These are phyloP conservation scores for Drosophila quasianomalipes DNA, from an alignment of 2,888 invertebrate species.

Conservation along the genomic window DNA sequence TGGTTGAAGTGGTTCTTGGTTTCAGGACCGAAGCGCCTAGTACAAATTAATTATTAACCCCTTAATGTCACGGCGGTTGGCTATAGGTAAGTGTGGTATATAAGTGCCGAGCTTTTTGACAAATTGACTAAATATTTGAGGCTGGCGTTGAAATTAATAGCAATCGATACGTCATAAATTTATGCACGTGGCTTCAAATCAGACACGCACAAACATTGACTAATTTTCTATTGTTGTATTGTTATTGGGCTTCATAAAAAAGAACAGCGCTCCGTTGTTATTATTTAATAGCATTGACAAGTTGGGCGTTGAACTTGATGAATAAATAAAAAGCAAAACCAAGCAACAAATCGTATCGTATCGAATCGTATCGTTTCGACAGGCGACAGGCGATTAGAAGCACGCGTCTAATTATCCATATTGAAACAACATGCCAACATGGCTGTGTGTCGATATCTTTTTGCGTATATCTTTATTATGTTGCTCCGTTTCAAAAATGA, in stretches of 20 bases:
- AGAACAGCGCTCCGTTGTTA: constrained; percentile 25
- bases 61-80: constrained; percentile 22
- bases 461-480: constrained; percentile 34
- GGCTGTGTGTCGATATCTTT: constrained; percentile 24
- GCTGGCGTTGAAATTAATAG: constrained; percentile 74
- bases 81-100: constrained; percentile 7
- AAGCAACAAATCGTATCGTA: constrained; percentile 25
- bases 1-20: constrained; percentile 31
- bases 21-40: constrained; percentile 17
- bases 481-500: constrained; percentile 30
- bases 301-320: constrained; percentile 56
- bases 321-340: constrained; percentile 34
- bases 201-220: constrained; percentile 64
- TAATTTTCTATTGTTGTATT: constrained; percentile 3
- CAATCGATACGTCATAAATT: constrained; percentile 79
- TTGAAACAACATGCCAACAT: constrained; percentile 39
- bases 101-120: constrained; percentile 58
- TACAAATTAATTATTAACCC: constrained; percentile 73
- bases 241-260: not conserved
- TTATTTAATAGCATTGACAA: constrained; percentile 71
- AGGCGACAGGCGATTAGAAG: constrained; percentile 17
- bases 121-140: constrained; percentile 76
- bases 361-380: constrained; percentile 11
- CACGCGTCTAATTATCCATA: constrained; percentile 59
- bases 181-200: constrained; percentile 62